Conservation (phyloP, 2,888 invertebrate genomes). For the Anorthoa munda region DNA sequence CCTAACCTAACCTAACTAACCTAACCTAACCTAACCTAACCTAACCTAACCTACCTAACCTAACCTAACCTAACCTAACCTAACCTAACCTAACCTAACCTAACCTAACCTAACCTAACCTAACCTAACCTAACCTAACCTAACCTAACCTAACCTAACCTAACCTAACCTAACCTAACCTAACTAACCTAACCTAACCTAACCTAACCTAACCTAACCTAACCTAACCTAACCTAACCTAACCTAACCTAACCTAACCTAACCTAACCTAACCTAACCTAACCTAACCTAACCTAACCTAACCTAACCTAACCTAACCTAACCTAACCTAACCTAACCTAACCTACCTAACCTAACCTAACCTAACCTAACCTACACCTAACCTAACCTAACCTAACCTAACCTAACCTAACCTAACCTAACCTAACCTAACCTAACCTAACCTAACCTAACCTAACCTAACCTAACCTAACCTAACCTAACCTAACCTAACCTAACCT, state of each 20-base stretch:
- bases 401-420: constrained; percentile 32
- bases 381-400: constrained; percentile 45
- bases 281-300: constrained; percentile 26
- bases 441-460: constrained; percentile 30
- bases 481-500: constrained; percentile 39
- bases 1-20: too few species aligned
- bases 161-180: constrained; percentile 16
- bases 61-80: constrained; percentile 31
- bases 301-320: too few species aligned
- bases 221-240: constrained; percentile 42
- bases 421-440: constrained; percentile 31
- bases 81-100: constrained; percentile 20
- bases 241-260: constrained; percentile 43
- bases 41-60: constrained; percentile 42
- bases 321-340: too few species aligned
- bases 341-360: constrained; percentile 34
- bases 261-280: constrained; percentile 31
- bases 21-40: constrained; percentile 42
- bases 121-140: constrained; percentile 42
- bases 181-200: constrained; percentile 15
- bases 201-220: constrained; percentile 34
- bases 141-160: constrained; percentile 45
- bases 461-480: constrained; percentile 40
- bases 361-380: constrained; percentile 42
- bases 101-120: constrained; percentile 41